A percentile compares a stretch with the other conserved stretches of the same genome.
Evolutionary conservation across 2,888 invertebrate genomes (phyloP).

Genomic region (Lochmaea capreae): DNA sequence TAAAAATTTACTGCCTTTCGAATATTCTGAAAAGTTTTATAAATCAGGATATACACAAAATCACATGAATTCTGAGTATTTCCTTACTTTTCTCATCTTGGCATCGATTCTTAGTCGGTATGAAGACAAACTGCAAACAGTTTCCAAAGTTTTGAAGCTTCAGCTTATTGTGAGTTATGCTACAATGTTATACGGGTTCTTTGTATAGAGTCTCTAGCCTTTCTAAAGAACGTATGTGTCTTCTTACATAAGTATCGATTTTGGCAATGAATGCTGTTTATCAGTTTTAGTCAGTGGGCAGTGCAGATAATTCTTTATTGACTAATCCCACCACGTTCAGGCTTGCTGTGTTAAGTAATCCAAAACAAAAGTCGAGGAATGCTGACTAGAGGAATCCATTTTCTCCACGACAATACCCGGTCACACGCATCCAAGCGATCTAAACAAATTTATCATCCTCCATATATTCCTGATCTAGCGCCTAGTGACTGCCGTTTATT

Average conservation of each 20-base stretch:
- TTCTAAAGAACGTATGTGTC: not conserved
- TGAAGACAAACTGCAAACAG: constrained; percentile 14
- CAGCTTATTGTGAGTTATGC: constrained; percentile 11
- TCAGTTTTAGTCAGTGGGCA: not conserved
- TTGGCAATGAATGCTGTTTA: not conserved
- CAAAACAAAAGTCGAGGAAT: too few relatives aligned
- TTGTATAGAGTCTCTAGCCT: not conserved
- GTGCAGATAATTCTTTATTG: not conserved
- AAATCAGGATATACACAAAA: not conserved
- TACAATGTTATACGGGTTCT: constrained; percentile 5
- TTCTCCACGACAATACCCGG: too few relatives aligned
- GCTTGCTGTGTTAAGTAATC: too few relatives aligned
- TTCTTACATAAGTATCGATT: constrained; percentile 4
- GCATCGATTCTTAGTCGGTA: constrained; percentile 1
- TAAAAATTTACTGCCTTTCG: not conserved
- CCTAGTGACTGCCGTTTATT: too few relatives aligned
- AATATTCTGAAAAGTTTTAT: constrained; percentile 7
- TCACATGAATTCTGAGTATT: constrained; percentile 6
- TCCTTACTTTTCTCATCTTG: constrained; percentile 4
- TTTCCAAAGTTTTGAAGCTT: constrained; percentile 15
- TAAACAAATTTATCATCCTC: too few relatives aligned
- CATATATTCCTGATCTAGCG: too few relatives aligned
- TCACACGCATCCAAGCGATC: too few relatives aligned
- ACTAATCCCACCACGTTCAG: too few relatives aligned
- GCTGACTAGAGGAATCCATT: too few relatives aligned